Evolutionary conservation across 2,113 vertebrate species (phyloP).

Genomic region (Crotophaga sulcirostris): DNA sequence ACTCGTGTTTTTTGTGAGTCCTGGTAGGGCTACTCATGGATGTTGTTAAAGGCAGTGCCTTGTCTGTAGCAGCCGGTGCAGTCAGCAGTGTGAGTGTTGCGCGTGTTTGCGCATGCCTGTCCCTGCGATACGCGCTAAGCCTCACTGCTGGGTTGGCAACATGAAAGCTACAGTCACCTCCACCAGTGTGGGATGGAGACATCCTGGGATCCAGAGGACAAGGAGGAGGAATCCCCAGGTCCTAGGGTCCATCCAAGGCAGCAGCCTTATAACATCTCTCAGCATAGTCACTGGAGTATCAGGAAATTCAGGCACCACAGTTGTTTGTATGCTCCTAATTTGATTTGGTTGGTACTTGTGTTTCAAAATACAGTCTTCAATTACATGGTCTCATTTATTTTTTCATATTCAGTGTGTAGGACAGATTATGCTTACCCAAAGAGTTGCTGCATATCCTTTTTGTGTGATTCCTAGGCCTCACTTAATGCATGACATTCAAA

Average conservation of each 20-base stretch:
- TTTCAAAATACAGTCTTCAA: neutral
- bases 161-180: neutral
- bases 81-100: rapidly evolving
- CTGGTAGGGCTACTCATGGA: neutral
- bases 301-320: neutral
- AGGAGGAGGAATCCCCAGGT: neutral
- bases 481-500: neutral
- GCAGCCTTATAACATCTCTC: neutral
- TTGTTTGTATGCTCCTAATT: neutral
- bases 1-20: neutral
- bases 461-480: neutral
- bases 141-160: rapidly evolving
- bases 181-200: rapidly evolving
- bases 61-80: neutral
- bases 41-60: neutral
- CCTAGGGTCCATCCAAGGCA: neutral
- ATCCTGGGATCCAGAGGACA: neutral
- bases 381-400: neutral
- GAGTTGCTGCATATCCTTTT: neutral
- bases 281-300: neutral
- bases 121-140: neutral
- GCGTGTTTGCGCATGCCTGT: too few relatives aligned
- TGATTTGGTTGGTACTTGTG: neutral
- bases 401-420: neutral
- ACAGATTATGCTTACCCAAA: neutral